phyloP scores from a whole-genome alignment of 2,888 invertebrate species.

The Lepidochrysops patricia region DNA sequence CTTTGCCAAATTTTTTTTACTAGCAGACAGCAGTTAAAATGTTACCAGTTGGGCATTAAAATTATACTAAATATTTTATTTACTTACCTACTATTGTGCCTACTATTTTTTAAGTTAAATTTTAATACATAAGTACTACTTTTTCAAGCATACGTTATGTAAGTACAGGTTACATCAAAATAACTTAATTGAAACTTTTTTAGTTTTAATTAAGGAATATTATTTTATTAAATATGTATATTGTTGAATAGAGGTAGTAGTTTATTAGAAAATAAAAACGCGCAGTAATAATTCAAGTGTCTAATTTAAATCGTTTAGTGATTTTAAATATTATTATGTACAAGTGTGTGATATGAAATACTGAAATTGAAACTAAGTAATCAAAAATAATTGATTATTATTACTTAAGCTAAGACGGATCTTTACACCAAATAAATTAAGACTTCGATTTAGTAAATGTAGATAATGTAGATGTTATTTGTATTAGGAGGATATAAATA shows the following conservation, averaged over 20 bases:
- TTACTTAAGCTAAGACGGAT: constrained; percentile 59
- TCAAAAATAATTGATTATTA: constrained; percentile 29
- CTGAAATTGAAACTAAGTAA: constrained; percentile 18
- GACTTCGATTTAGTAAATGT: constrained; percentile 56
- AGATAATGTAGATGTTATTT: constrained; percentile 60
- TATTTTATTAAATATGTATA: no score
- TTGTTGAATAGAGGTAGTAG: no score
- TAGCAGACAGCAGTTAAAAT: no score
- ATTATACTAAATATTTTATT: neutral
- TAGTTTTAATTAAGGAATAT: no score
- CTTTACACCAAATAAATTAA: constrained; percentile 73
- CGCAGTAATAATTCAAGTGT: neutral
- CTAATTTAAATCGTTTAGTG: neutral
- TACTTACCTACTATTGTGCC: no score
- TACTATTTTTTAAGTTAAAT: no score
- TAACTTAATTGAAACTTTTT: no score
- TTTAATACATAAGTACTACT: no score
- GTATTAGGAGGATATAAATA: constrained; percentile 38
- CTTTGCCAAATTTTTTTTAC: no score
- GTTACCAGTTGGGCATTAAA: neutral
- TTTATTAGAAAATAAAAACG: no score
- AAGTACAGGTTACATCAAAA: no score
- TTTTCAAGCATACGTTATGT: no score
- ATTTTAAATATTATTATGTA: neutral
- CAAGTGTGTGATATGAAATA: constrained; percentile 11